phyloP scores from a whole-genome alignment of 2,797 vertebrate species.

The Pelodytes ibericus region DNA sequence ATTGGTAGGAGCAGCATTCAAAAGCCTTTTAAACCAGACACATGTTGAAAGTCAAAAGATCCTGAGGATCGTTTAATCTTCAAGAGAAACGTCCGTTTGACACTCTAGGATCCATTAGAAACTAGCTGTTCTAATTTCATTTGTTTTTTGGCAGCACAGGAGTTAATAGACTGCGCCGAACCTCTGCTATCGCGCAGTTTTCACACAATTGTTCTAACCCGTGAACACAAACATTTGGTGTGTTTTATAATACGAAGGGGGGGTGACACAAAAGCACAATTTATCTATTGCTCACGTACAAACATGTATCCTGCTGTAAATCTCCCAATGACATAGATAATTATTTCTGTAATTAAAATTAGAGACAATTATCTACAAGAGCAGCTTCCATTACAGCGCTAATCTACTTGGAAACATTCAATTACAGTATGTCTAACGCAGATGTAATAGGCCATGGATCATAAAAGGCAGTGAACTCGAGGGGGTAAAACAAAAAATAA shows the following conservation, averaged over 20 bases:
- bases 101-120: too few species aligned
- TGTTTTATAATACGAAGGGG: not conserved
- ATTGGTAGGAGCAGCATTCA: too few species aligned
- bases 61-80: too few species aligned
- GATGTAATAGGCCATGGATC: constrained; percentile 52
- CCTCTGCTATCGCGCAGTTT: too few species aligned
- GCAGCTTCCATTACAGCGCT: constrained; percentile 52
- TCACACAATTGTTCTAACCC: not conserved
- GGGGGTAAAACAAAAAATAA: too few species aligned
- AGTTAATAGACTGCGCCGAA: too few species aligned
- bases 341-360: constrained; percentile 58
- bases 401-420: constrained; percentile 58
- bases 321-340: constrained; percentile 54
- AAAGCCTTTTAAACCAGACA: too few species aligned
- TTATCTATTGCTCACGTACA: constrained; percentile 37
- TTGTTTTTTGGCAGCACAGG: too few species aligned
- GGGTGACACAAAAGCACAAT: not conserved
- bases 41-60: too few species aligned
- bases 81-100: too few species aligned
- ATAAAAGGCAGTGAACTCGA: constrained; percentile 45
- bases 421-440: constrained; percentile 50
- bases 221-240: not conserved
- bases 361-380: constrained; percentile 57
- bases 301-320: constrained; percentile 52
- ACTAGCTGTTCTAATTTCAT: too few species aligned